phyloP scores from a whole-genome alignment of 1,140 invertebrate genomes.

The Zaprionus africanus region DNA sequence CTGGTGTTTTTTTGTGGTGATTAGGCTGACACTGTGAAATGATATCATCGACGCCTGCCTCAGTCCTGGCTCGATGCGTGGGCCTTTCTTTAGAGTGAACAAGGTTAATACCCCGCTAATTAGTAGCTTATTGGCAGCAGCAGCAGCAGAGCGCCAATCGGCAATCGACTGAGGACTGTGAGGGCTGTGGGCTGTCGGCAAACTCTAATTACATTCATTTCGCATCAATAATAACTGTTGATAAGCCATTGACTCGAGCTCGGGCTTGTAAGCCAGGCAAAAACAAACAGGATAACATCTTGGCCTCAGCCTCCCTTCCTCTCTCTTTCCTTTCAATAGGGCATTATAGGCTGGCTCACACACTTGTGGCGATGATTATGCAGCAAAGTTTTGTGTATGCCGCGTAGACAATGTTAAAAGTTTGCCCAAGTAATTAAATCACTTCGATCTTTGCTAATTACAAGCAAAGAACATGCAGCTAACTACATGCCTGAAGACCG shows the following conservation, averaged over 20 bases:
- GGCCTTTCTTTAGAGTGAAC: conserved; percentile 33
- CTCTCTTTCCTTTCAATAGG: background rate
- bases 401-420: conserved; percentile 80
- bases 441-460: conserved; percentile 83
- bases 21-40: conserved; percentile 44
- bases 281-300: conserved; percentile 26
- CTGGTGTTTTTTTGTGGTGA: conserved; percentile 40
- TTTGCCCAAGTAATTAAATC: conserved; percentile 81
- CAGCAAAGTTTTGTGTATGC: conserved; percentile 72
- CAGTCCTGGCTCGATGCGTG: background rate
- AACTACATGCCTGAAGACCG: conserved; percentile 35
- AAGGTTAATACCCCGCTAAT: conserved; percentile 56
- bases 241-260: conserved; percentile 23
- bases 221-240: conserved; percentile 67
- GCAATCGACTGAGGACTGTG: background rate
- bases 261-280: conserved; percentile 17
- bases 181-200: background rate
- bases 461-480: conserved; percentile 66
- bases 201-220: conserved; percentile 79
- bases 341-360: conserved; percentile 34
- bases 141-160: conserved; percentile 58
- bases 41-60: conserved; percentile 53
- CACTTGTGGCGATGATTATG: conserved; percentile 64
- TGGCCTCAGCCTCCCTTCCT: too few species aligned
- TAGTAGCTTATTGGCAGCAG: conserved; percentile 65